Conservation (phyloP, 1,140 invertebrate genomes). For the Thalassaphorura encarpata region DNA sequence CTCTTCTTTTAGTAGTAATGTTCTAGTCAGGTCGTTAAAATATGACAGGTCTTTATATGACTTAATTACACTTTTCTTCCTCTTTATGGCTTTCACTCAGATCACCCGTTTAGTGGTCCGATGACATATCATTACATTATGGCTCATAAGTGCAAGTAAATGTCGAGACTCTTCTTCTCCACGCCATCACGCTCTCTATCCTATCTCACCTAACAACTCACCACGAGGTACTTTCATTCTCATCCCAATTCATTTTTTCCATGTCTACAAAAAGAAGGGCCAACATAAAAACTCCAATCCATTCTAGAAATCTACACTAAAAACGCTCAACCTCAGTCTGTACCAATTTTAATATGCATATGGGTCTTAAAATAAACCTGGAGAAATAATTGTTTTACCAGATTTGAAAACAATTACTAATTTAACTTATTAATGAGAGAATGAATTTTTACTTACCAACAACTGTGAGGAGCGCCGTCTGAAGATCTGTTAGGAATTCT, state of each 20-base stretch:
- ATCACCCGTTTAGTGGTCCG: not conserved
- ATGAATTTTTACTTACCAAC: conserved; percentile 51
- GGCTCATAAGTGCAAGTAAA: too few relatives aligned
- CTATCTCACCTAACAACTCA: too few relatives aligned
- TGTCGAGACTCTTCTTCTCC: too few relatives aligned
- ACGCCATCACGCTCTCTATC: too few relatives aligned
- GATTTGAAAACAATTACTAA: too few relatives aligned
- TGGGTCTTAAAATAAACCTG: not conserved
- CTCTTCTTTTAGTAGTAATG: not conserved
- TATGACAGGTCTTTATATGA: conserved; percentile 11
- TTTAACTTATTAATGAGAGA: not conserved
- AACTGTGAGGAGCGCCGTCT: conserved; percentile 54
- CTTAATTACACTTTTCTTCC: conserved; percentile 14
- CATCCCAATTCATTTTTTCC: too few relatives aligned
- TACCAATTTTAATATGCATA: not conserved
- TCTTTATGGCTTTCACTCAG: not conserved
- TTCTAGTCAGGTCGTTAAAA: conserved; percentile 7
- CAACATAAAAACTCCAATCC: too few relatives aligned
- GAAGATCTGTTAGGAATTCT: conserved; percentile 56
- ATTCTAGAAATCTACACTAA: too few relatives aligned
- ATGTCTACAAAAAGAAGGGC: too few relatives aligned
- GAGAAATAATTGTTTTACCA: not conserved
- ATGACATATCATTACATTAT: conserved; percentile 2
- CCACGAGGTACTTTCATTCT: too few relatives aligned
- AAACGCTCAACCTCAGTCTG: not conserved